Evolutionary conservation across 2,113 vertebrate species (phyloP), one percentile per base, ranked within the genome.

Genomic region (Oncorhynchus tshawytscha): DNA sequence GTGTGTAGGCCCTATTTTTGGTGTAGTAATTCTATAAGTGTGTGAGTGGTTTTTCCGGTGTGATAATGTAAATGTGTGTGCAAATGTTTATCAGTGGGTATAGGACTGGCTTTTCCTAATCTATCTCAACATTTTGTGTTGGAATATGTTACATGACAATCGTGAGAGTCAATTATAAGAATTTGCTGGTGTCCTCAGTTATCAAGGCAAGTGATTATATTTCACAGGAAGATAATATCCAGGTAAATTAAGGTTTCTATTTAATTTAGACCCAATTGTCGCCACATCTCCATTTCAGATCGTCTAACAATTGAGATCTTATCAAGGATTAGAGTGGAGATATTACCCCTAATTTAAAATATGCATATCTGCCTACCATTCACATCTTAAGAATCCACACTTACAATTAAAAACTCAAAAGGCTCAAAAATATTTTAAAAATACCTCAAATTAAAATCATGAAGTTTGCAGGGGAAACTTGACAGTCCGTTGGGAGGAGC

Each of bases 261-360:
- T 91, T 91, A 88, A 93, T 92, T 89, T 84, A 83, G 83, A 70
- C 69, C 77, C 72, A 81, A 78, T 87, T 88, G 87, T 84, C 80
- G 70, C 86, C 70, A 82, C 84, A 90, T 91, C 89, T 93, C 87
- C 79, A 89, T 93, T 92, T 90, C 88, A 88, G 84, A 89, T 90
- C 88, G 85, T 85, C 76, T 45, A 12, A 45, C 39, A 89, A 91
- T 88, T 88, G 90, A 87, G 91, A 91, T 90, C 82, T 90, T 93
- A 91, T 93, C 91, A 45, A 81, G 84, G 88, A 93, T 93, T 92
- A 94, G 89, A 91, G 88, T 84, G 84, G 82, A 82, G 86, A 91
- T 88, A 90, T 90, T 87, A 87, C 85, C 88, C 78, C 84, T 85
- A 81, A 88, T 91, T 88, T 90, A 85, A 91, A 91, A 92, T 90